Conservation (phyloP, 1,140 invertebrate genomes). For the Ridgeia piscesae region DNA sequence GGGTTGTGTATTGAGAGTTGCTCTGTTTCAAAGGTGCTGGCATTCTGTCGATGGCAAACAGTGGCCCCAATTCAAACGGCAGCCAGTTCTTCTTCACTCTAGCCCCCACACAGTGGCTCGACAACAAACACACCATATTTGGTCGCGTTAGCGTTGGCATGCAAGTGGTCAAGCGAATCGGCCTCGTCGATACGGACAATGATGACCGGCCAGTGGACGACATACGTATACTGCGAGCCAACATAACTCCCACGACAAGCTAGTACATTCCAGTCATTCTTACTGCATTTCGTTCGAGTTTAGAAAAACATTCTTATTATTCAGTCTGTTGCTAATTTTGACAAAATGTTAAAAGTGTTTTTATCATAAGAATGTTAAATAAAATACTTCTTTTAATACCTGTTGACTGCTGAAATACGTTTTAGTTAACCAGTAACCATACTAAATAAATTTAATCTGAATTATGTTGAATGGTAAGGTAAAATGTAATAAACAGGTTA, state of each 20-base stretch:
- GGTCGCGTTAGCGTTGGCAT: slow-evolving; percentile 85
- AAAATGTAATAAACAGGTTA: background rate
- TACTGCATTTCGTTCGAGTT: background rate
- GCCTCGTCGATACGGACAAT: slow-evolving; percentile 88
- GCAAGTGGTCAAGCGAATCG: slow-evolving; percentile 86
- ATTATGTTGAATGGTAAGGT: background rate
- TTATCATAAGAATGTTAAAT: background rate
- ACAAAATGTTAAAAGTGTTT: background rate
- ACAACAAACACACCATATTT: slow-evolving; percentile 97
- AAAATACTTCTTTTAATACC: background rate
- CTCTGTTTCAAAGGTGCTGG: slow-evolving; percentile 67
- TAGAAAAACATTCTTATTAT: background rate
- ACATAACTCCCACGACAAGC: slow-evolving; percentile 2
- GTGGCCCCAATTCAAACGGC: slow-evolving; percentile 93
- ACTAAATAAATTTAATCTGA: no score
- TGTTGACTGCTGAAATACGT: background rate
- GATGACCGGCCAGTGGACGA: slow-evolving; percentile 88
- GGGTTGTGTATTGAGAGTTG: background rate
- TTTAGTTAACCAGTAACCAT: background rate
- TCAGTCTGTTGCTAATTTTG: background rate
- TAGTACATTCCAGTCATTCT: background rate
- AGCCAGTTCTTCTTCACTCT: slow-evolving; percentile 98
- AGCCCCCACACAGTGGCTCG: slow-evolving; percentile 94
- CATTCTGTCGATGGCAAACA: slow-evolving; percentile 90
- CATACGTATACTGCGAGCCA: slow-evolving; percentile 78